Evolutionary conservation across 2,113 vertebrate genomes (phyloP), one percentile per base, ranked within the genome.

Genomic region (Panthera uncia): DNA sequence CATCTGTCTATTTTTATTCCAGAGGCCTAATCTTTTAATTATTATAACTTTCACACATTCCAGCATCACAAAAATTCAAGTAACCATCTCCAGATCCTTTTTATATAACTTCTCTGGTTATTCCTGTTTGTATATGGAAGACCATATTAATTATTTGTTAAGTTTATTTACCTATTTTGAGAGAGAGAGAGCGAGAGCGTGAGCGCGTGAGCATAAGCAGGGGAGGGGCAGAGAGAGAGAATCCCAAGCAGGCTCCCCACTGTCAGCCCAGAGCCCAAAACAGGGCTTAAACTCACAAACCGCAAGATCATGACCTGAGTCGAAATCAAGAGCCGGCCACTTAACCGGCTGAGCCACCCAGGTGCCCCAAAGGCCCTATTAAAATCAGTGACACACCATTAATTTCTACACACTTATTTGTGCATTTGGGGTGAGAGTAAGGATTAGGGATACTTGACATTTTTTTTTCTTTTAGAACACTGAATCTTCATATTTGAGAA

Each of bases 1-100:
- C 38, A 65, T 83, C 55, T 94, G 36, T 83, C 79, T 89, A 89
- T 92, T 93, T 97, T 95, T 91, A 93, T 48, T 96, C 83, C 73
- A 69, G 88, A 7, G 68, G 21, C 33, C 81, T 81, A 66, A 81
- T 87, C 23, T 87, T 90, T 61, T 91, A 84, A 91, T 96, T 57
- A 89, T 86, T 79, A n/a, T 31, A 96, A 81, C 18, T 68, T 74
- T 82, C 16, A 95, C 41, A 94, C 38, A 90, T 84, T 94, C 45
- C 76, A 93, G 84, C 81, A 88, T 33, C 33, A 57, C 21, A 78
- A 84, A 94, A 68, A 55, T 27, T 55, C 69, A 84, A 91, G 48
- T 25, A 78, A 52, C 52, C 45, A 1, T 73, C 31, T 96, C 38
- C 23, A 25, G 36, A 33, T 93, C 19, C 78, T 48, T 41, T 89